These are phyloP conservation scores for Salmo trutta DNA, from an alignment of 2,797 vertebrate species.

Conservation along the genomic window DNA sequence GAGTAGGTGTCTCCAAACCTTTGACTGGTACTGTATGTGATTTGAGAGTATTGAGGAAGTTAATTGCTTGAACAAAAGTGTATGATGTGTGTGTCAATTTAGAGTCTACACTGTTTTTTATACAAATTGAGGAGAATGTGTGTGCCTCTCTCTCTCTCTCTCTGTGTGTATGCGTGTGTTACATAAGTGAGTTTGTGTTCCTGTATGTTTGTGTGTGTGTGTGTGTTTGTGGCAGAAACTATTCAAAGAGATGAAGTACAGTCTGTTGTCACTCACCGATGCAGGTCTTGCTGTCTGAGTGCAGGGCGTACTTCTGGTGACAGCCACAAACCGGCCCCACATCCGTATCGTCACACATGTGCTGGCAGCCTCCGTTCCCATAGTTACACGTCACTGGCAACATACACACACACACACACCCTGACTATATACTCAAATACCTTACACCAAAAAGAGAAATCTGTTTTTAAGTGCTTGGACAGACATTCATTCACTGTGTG, in stretches of 20 bases:
- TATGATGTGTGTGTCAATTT: background rate
- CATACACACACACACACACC: conserved; percentile 11
- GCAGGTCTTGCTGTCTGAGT: conserved; percentile 94
- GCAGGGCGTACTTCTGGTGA: conserved; percentile 97
- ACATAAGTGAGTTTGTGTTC: no score
- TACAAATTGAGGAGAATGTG: background rate
- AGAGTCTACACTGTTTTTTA: background rate
- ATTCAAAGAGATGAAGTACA: background rate
- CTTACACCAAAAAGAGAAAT: background rate
- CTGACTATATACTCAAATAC: background rate
- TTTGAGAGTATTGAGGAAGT: background rate
- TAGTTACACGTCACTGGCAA: conserved; percentile 97
- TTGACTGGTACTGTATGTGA: no score
- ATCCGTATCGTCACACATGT: conserved; percentile 96
- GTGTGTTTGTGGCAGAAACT: no score
- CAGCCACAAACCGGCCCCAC: conserved; percentile 90
- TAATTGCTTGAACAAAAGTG: background rate
- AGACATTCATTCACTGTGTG: conserved; percentile 7
- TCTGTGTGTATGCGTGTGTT: background rate
- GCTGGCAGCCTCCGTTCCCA: conserved; percentile 97
- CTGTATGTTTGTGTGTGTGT: no score
- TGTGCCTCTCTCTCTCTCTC: background rate
- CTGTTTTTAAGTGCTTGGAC: background rate
- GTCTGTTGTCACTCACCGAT: conserved; percentile 84
- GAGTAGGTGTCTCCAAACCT: no score